Evolutionary conservation across 2,888 invertebrate genomes (phyloP).

Genomic region (Leptinotarsa haldemani): DNA sequence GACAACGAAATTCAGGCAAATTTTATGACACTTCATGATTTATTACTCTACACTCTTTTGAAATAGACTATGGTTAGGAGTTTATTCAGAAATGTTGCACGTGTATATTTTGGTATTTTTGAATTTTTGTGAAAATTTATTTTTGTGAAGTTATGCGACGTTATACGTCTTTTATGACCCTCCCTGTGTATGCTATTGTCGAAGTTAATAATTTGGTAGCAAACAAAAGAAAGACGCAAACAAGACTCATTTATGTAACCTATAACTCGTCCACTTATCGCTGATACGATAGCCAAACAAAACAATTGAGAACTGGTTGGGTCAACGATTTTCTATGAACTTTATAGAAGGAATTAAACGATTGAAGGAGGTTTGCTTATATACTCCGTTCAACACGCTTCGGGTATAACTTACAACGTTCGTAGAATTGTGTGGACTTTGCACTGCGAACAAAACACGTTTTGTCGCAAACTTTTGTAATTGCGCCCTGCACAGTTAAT

Average conservation of each 20-base stretch:
- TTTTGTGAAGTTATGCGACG: too few relatives aligned
- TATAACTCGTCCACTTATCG: background rate
- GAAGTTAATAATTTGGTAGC: background rate
- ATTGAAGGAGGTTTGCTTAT: conserved; percentile 10
- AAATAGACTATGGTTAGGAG: too few relatives aligned
- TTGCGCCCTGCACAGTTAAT: conserved; percentile 7
- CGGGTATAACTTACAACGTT: conserved; percentile 8
- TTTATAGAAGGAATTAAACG: conserved; percentile 2
- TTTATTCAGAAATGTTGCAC: too few relatives aligned
- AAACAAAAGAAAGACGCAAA: background rate
- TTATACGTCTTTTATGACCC: too few relatives aligned
- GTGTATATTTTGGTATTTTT: too few relatives aligned
- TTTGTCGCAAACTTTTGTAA: conserved; percentile 16
- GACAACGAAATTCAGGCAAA: too few relatives aligned
- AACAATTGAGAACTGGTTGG: conserved; percentile 4
- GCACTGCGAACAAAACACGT: conserved; percentile 17
- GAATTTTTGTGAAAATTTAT: too few relatives aligned
- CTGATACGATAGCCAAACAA: background rate
- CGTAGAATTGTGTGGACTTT: conserved; percentile 5
- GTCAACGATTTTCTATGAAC: conserved; percentile 7
- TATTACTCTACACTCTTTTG: too few relatives aligned
- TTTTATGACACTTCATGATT: too few relatives aligned
- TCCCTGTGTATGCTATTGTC: background rate
- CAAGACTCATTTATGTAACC: background rate
- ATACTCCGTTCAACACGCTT: conserved; percentile 17